These are phyloP conservation scores for Aegithalos caudatus DNA, from an alignment of 2,113 vertebrate genomes.

Conservation along the genomic window DNA sequence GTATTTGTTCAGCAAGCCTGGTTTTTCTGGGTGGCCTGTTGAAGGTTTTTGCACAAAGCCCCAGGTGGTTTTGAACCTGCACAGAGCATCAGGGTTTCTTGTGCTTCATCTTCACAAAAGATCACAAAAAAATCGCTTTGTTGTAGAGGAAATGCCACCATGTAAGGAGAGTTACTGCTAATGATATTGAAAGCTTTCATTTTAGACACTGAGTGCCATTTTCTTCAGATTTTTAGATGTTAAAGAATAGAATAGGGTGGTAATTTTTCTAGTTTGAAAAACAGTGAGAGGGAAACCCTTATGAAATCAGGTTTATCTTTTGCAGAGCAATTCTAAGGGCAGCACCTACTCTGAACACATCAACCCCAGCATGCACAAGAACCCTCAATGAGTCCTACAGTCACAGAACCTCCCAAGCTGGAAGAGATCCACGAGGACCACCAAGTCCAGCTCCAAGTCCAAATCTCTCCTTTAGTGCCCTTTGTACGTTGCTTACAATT, in stretches of 20 bases:
- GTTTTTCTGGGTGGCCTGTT: slow-evolving; percentile 19
- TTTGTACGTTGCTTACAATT: accelerated
- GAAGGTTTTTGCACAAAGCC: background rate
- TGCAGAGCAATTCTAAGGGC: background rate
- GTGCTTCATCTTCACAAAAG: background rate
- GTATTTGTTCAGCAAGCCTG: slow-evolving; percentile 44
- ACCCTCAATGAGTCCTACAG: background rate
- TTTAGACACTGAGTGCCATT: background rate
- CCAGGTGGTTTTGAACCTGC: background rate
- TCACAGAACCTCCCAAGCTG: background rate
- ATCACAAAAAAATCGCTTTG: background rate
- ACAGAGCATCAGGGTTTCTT: background rate
- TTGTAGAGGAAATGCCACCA: background rate
- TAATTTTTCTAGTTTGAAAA: background rate
- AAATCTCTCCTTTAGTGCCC: background rate
- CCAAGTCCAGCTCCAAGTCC: background rate
- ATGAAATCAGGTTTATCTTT: background rate
- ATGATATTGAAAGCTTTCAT: background rate
- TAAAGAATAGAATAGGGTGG: background rate
- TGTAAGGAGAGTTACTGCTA: background rate
- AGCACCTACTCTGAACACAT: background rate
- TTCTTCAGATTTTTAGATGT: background rate
- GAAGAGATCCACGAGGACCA: background rate
- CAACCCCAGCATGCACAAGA: background rate
- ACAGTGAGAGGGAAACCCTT: background rate